These are phyloP conservation scores for Lineus longissimus DNA, from an alignment of 1,140 invertebrate species.

Conservation along the genomic window DNA sequence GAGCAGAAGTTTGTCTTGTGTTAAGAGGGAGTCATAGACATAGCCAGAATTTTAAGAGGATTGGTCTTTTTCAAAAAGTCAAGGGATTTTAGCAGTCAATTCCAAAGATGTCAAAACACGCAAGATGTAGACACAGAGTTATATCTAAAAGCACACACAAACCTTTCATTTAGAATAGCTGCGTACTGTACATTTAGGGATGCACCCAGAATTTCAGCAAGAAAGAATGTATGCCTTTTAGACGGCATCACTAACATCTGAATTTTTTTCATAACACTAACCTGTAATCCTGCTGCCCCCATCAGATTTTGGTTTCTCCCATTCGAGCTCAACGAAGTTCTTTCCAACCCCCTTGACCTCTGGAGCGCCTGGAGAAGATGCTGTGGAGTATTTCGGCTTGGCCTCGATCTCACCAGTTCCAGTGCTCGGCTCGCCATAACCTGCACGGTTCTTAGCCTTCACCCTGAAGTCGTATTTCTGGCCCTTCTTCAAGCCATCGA, in stretches of 20 bases:
- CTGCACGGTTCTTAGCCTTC: conserved; percentile 91
- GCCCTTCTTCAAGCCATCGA: conserved; percentile 83
- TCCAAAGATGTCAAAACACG: too few relatives aligned
- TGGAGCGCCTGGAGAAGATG: conserved; percentile 64
- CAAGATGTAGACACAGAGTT: too few relatives aligned
- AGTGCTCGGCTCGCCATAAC: conserved; percentile 89
- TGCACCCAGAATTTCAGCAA: too few relatives aligned
- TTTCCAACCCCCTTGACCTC: conserved; percentile 76
- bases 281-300: conserved; percentile 87
- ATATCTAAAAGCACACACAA: too few relatives aligned
- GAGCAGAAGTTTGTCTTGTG: too few relatives aligned
- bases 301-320: conserved; percentile 86
- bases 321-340: conserved; percentile 74
- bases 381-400: conserved; percentile 83
- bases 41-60: too few relatives aligned
- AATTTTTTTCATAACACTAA: conserved; percentile 8
- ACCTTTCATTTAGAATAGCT: too few relatives aligned
- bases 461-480: conserved; percentile 97
- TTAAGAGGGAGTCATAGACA: too few relatives aligned
- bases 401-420: conserved; percentile 79
- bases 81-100: too few relatives aligned
- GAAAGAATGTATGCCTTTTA: neutral
- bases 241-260: neutral
- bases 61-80: too few relatives aligned
- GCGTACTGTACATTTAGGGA: too few relatives aligned